These are phyloP conservation scores for Crenichthys baileyi DNA, from an alignment of 2,797 vertebrate species.

Conservation along the genomic window DNA sequence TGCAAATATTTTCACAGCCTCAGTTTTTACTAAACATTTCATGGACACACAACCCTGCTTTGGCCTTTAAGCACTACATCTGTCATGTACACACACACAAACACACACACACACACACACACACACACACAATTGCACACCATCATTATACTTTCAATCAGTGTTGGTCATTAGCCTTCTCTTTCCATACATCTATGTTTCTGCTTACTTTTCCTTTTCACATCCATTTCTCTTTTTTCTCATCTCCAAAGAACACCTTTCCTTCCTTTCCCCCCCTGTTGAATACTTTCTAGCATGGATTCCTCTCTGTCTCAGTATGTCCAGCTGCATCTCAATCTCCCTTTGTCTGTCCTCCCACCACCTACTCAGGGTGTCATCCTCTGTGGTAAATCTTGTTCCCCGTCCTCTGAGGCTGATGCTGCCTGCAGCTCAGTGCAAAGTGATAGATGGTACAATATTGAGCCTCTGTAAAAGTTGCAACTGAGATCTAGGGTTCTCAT, in stretches of 20 bases:
- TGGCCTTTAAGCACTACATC: constrained; percentile 66
- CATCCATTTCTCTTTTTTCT: constrained; percentile 28
- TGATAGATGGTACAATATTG: constrained; percentile 80
- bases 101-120: constrained; percentile 27
- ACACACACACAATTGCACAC: constrained; percentile 16
- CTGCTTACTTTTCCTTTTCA: constrained; percentile 32
- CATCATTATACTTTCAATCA: constrained; percentile 57
- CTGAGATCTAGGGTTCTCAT: constrained; percentile 77
- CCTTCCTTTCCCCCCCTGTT: not conserved
- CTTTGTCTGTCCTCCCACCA: constrained; percentile 43
- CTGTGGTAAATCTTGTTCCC: constrained; percentile 70
- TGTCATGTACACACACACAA: constrained; percentile 37
- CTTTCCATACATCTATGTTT: constrained; percentile 56
- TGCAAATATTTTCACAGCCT: constrained; percentile 26
- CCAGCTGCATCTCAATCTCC: constrained; percentile 41
- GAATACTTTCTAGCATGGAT: constrained; percentile 2
- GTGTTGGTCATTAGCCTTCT: constrained; percentile 66
- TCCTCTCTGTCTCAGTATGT: constrained; percentile 26
- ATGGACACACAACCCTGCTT: constrained; percentile 58
- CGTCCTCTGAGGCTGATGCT: constrained; percentile 58
- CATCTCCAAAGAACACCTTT: constrained; percentile 22
- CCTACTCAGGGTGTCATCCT: constrained; percentile 52
- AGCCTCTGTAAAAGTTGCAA: constrained; percentile 61
- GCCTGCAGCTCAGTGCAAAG: constrained; percentile 71
- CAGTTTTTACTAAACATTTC: constrained; percentile 66